phyloP scores from a whole-genome alignment of 2,888 invertebrate genomes.

The Aricia artaxerxes region DNA sequence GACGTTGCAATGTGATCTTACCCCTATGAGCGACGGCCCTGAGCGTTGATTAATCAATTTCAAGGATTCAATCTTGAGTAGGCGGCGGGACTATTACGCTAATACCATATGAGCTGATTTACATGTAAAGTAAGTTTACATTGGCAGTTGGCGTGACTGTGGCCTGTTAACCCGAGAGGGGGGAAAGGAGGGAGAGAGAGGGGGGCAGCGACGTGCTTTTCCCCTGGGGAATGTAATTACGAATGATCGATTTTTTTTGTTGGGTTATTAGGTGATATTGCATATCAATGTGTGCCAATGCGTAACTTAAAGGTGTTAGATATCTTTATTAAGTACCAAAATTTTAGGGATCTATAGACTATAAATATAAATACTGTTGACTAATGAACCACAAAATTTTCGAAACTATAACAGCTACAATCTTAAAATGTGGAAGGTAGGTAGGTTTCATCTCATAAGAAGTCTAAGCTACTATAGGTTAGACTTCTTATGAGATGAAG shows the following conservation, averaged over 20 bases:
- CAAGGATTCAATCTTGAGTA: not conserved
- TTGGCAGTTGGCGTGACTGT: constrained; percentile 25
- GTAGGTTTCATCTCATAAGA: too few relatives aligned
- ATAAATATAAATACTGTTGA: too few relatives aligned
- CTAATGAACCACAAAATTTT: too few relatives aligned
- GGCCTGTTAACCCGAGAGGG: not conserved
- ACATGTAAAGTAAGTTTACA: constrained; percentile 28
- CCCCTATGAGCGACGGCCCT: not conserved
- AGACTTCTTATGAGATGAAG: too few relatives aligned
- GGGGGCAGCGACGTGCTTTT: not conserved
- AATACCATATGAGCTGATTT: constrained; percentile 26
- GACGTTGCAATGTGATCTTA: too few relatives aligned
- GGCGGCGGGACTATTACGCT: constrained; percentile 13
- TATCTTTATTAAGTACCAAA: too few relatives aligned
- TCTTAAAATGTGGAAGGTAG: too few relatives aligned
- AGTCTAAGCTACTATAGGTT: too few relatives aligned
- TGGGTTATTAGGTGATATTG: not conserved
- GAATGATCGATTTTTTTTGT: not conserved
- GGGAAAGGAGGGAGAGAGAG: not conserved
- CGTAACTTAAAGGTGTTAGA: too few relatives aligned
- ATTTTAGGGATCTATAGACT: too few relatives aligned
- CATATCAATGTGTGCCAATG: not conserved
- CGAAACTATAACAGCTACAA: too few relatives aligned
- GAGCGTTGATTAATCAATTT: constrained; percentile 13
- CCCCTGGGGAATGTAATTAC: not conserved